Conservation (phyloP, 2,113 vertebrate genomes). For the Hemichromis elongatus region DNA sequence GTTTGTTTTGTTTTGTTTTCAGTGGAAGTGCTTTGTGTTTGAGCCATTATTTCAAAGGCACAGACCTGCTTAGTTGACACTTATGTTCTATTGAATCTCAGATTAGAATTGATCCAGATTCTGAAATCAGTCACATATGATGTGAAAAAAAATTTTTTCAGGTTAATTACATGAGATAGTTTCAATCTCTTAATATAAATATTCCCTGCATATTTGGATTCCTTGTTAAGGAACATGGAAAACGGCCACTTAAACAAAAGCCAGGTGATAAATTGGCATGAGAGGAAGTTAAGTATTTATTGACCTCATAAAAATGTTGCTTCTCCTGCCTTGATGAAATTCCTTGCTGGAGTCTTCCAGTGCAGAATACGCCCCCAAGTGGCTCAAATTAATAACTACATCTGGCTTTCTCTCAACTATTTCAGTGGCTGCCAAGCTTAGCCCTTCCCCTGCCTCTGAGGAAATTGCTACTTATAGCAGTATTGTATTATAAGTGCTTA, state of each 20-base stretch:
- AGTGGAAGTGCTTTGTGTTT: slow-evolving; percentile 26
- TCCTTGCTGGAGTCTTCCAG: slow-evolving; percentile 37
- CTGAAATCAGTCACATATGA: background rate
- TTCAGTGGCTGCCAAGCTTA: slow-evolving; percentile 37
- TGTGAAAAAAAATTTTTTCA: background rate
- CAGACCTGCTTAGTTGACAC: slow-evolving; percentile 21
- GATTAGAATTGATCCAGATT: background rate
- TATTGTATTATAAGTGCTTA: slow-evolving; percentile 52
- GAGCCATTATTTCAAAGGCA: slow-evolving; percentile 33
- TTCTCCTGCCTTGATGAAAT: slow-evolving; percentile 56
- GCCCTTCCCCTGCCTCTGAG: slow-evolving; percentile 33
- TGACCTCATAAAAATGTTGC: slow-evolving; percentile 71
- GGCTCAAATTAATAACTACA: slow-evolving; percentile 7
- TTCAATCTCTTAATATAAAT: background rate
- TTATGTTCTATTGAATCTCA: slow-evolving; percentile 11
- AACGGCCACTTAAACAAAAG: slow-evolving; percentile 61
- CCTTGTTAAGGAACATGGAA: slow-evolving; percentile 43
- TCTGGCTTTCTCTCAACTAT: background rate
- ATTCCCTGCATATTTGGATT: slow-evolving; percentile 18
- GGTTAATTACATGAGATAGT: background rate
- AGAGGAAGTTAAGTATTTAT: slow-evolving; percentile 73
- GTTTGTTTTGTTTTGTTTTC: background rate
- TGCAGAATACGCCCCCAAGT: slow-evolving; percentile 43
- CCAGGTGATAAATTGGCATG: slow-evolving; percentile 62
- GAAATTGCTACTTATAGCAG: slow-evolving; percentile 63